Conservation (phyloP, 2,113 vertebrate genomes). For the Pundamilia nyererei region DNA sequence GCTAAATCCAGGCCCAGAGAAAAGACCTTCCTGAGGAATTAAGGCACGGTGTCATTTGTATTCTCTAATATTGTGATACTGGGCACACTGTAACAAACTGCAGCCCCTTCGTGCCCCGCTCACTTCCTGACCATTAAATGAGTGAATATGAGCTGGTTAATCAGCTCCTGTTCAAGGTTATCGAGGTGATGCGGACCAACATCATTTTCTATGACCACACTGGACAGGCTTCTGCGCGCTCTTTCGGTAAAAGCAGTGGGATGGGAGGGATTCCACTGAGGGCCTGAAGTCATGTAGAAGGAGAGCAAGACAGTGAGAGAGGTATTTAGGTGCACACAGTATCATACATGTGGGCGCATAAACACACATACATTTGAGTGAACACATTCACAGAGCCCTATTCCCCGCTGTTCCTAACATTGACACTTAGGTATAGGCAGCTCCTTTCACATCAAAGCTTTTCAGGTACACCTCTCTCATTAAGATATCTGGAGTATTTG, state of each 20-base stretch:
- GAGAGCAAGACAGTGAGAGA: neutral
- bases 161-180: conserved; percentile 82
- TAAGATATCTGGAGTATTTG: neutral
- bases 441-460: neutral
- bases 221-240: conserved; percentile 67
- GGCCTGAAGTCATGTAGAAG: conserved; percentile 19
- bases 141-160: conserved; percentile 90
- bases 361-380: neutral
- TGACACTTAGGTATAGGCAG: neutral
- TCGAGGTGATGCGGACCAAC: conserved; percentile 78
- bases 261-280: conserved; percentile 82
- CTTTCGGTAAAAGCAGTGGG: conserved; percentile 83
- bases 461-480: neutral
- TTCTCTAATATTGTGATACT: conserved; percentile 55
- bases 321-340: neutral
- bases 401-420: neutral
- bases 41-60: conserved; percentile 59
- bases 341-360: neutral
- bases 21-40: conserved; percentile 63
- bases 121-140: conserved; percentile 35
- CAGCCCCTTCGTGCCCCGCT: neutral
- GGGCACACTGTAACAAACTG: conserved; percentile 25
- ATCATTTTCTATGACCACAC: conserved; percentile 69
- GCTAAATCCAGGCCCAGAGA: conserved; percentile 50
- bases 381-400: neutral